Evolutionary conservation across 1,140 invertebrate species (phyloP), one percentile per base, ranked within the genome.

Genomic region (Orchestia grillus): DNA sequence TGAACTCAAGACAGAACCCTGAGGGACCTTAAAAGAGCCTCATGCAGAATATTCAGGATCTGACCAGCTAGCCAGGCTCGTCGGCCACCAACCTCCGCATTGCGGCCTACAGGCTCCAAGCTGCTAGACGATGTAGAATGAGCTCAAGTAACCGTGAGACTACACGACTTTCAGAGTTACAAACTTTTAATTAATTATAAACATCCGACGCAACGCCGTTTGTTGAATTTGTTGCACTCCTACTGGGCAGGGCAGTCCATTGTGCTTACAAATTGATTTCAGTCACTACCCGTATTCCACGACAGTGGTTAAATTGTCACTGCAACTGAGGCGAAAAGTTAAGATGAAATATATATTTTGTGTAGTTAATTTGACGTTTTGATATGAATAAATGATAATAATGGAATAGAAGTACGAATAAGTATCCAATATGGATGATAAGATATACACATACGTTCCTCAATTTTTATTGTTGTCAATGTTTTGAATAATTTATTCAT

Each of bases 21-120:
- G 88, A 90, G 88, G 43, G 62, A 77, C 15, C 62, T 77, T 77
- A 77, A 77, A 77, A 77, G 62, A 77, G 62, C 62, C 62, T 77
- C 36, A 28, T 77, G 11, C 62, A 77, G 62, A 77, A 77, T 77
- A 23, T 23, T 77, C 62, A 77, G 36, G 62, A 77, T 77, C 47
- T 53, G 47, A 19, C 6, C 47, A 53, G 47, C 47, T 19, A 19
- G 6, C 19, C 6, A 53, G 62, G 62, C 62, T 23, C 62, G 62
- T 19, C 47, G 6, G 47, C 6, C 47, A 53, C 47, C 19, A 23
- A 77, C 62, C 62, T 77, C 62, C 3, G 62, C 11, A 77, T 15
- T 28, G 62, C 28, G 36, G 62, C 11, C 62, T 77, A 36, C 62
- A 77, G 11, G 11, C 15, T 19, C 11, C 62, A 77, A 28, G 11